Evolutionary conservation across 2,113 vertebrate genomes (phyloP).

Genomic region (Amazona guildingii): DNA sequence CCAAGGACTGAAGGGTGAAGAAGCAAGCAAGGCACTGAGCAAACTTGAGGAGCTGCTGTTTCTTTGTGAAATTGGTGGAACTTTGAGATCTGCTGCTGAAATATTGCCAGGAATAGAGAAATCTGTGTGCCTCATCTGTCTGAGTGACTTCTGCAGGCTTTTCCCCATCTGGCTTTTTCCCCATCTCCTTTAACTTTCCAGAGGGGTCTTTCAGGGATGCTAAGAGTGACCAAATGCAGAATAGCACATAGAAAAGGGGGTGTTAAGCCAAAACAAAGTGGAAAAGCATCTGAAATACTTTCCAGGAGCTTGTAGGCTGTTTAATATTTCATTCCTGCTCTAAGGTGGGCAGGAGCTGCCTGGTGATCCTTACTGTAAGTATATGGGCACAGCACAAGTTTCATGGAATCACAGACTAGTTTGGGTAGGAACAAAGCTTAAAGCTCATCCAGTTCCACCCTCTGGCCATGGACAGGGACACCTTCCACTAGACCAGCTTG

Average conservation of each 20-base stretch:
- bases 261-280: background rate
- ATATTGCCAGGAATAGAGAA: background rate
- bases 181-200: background rate
- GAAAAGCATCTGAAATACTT: background rate
- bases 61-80: background rate
- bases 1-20: rapidly evolving
- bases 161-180: background rate
- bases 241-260: rapidly evolving
- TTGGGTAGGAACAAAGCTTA: background rate
- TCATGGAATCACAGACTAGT: background rate
- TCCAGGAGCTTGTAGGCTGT: background rate
- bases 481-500: background rate
- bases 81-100: background rate
- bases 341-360: background rate
- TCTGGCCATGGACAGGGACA: background rate
- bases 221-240: background rate
- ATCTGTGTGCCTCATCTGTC: rapidly evolving
- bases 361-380: background rate
- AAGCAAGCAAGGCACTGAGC: rapidly evolving
- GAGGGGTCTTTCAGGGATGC: background rate
- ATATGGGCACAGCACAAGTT: background rate
- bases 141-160: background rate
- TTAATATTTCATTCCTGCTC: background rate
- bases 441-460: background rate
- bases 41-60: background rate